A percentile compares a stretch with the other conserved stretches of the same genome.
Evolutionary conservation across 2,113 vertebrate genomes (phyloP).

Genomic region (Notiomystis cincta): DNA sequence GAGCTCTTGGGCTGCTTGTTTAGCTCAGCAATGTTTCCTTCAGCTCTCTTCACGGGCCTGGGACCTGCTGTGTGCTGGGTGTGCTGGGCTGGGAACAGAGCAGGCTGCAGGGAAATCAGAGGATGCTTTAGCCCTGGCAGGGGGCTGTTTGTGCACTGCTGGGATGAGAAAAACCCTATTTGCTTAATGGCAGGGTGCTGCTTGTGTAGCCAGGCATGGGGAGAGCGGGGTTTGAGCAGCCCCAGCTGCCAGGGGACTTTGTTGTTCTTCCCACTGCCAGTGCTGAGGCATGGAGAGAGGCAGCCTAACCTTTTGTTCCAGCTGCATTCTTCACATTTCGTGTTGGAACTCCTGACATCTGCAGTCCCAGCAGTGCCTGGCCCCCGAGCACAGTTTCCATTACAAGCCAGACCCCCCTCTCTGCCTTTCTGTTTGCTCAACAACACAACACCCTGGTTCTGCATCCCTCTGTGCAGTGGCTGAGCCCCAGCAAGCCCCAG

Average conservation of each 20-base stretch:
- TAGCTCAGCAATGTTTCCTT: background rate
- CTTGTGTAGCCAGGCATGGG: background rate
- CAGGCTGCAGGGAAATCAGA: background rate
- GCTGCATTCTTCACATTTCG: slow-evolving; percentile 37
- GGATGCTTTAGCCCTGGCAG: background rate
- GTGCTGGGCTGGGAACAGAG: background rate
- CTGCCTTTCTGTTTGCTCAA: background rate
- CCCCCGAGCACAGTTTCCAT: slow-evolving; percentile 41
- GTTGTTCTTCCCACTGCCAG: slow-evolving; percentile 38
- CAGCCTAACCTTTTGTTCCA: slow-evolving; percentile 66
- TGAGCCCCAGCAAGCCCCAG: background rate
- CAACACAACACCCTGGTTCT: background rate
- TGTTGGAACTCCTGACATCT: slow-evolving; percentile 50
- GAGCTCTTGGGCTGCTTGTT: background rate
- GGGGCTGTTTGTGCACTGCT: slow-evolving; percentile 9
- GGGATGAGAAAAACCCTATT: background rate
- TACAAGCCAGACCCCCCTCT: background rate
- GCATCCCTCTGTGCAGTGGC: background rate
- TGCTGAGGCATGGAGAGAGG: slow-evolving; percentile 21
- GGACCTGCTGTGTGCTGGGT: background rate
- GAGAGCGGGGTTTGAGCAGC: background rate
- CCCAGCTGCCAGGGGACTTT: slow-evolving; percentile 50
- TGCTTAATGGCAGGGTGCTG: slow-evolving; percentile 34
- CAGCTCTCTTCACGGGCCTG: background rate
- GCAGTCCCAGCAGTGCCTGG: slow-evolving; percentile 54